These are phyloP conservation scores for Entelurus aequoreus DNA, from an alignment of 2,113 vertebrate genomes.

Conservation along the genomic window DNA sequence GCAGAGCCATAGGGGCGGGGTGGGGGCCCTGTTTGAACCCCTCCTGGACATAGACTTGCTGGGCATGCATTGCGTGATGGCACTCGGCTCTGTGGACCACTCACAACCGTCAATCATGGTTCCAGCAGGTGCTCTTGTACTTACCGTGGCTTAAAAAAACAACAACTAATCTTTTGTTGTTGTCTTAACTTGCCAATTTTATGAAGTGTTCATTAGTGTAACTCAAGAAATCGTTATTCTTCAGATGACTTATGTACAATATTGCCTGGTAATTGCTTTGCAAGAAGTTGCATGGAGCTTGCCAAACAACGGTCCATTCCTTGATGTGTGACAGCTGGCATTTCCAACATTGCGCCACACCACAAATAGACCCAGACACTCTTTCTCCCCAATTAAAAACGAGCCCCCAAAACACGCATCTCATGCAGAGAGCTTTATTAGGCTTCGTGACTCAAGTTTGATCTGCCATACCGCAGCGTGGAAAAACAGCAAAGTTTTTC, in stretches of 20 bases:
- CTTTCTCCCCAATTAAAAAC: conserved; percentile 71
- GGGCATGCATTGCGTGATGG: conserved; percentile 57
- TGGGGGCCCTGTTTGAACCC: conserved; percentile 73
- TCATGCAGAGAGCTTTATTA: conserved; percentile 57
- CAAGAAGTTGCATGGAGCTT: conserved; percentile 45
- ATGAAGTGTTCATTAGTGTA: neutral
- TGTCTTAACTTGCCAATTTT: no score
- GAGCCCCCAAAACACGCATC: conserved; percentile 38
- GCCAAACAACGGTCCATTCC: conserved; percentile 58
- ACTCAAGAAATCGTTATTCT: neutral
- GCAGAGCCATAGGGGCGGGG: conserved; percentile 68
- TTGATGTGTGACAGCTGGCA: conserved; percentile 73
- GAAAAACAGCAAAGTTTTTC: conserved; percentile 20
- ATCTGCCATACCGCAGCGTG: conserved; percentile 33
- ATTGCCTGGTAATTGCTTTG: conserved; percentile 40
- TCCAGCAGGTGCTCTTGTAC: conserved; percentile 41
- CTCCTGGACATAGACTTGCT: conserved; percentile 72
- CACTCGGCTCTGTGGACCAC: conserved; percentile 60
- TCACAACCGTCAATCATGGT: conserved; percentile 71
- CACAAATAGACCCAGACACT: conserved; percentile 73
- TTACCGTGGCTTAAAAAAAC: neutral
- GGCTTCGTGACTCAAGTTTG: conserved; percentile 46
- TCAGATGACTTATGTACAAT: neutral
- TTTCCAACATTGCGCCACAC: conserved; percentile 72
- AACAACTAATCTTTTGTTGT: no score